phyloP scores from a whole-genome alignment of 2,113 vertebrate genomes.

The Genyomyrus donnyi region DNA sequence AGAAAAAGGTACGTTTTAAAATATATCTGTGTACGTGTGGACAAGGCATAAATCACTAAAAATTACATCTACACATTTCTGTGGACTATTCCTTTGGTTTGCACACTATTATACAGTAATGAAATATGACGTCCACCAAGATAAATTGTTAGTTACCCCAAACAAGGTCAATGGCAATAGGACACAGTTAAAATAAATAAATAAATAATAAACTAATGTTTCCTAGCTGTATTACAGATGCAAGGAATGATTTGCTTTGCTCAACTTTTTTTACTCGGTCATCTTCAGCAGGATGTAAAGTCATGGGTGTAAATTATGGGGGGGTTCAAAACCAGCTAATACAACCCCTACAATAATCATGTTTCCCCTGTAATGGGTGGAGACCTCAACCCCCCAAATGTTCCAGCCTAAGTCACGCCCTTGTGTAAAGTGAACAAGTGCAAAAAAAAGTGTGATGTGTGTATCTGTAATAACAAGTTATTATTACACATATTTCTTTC shows the following conservation, averaged over 20 bases:
- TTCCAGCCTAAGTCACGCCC: too few species aligned
- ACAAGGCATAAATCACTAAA: neutral
- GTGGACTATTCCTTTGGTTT: neutral
- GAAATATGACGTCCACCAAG: neutral
- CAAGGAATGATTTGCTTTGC: neutral
- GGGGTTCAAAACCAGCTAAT: too few species aligned
- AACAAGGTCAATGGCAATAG: neutral
- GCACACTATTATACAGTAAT: neutral
- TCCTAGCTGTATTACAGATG: neutral
- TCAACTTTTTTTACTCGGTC: neutral
- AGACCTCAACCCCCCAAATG: too few species aligned
- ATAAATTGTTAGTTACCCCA: neutral
- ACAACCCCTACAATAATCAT: too few species aligned
- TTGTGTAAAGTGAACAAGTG: neutral
- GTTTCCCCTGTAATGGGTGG: too few species aligned
- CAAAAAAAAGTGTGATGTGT: neutral
- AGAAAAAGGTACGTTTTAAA: too few species aligned
- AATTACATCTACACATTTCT: neutral
- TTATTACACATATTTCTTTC: neutral
- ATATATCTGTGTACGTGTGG: too few species aligned
- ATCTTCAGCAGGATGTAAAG: neutral
- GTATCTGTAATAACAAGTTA: neutral
- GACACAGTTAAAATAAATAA: neutral
- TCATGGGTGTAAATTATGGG: too few species aligned
- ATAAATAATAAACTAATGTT: neutral